A percentile compares a stretch with the other conserved stretches of the same genome.
Conservation (phyloP, 2,888 invertebrate genomes). For the Bugulina stolonifera region DNA sequence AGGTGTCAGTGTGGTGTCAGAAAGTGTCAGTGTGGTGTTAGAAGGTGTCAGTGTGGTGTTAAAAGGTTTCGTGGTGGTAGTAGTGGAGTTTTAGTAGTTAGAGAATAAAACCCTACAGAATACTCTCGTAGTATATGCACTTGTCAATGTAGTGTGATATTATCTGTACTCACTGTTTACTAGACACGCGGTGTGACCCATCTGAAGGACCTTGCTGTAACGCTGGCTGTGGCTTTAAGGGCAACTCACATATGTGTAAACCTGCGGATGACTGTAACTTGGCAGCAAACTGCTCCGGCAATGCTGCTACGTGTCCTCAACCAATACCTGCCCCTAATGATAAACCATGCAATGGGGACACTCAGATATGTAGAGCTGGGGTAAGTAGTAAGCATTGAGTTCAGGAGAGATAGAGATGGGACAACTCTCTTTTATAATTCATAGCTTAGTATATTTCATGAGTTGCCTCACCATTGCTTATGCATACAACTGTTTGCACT, state of each 20-base stretch:
- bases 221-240: slow-evolving; percentile 71
- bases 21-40: no score
- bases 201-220: slow-evolving; percentile 96
- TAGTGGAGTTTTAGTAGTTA: no score
- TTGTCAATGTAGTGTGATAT: no score
- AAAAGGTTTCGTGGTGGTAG: no score
- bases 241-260: slow-evolving; percentile 70
- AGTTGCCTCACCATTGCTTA: background rate
- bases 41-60: no score
- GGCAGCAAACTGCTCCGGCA: slow-evolving; percentile 49
- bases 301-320: slow-evolving; percentile 76
- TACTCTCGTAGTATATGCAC: no score
- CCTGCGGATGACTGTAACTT: slow-evolving; percentile 89
- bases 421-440: slow-evolving; percentile 13
- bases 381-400: slow-evolving; percentile 59
- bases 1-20: no score
- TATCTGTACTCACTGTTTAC: no score
- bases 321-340: slow-evolving; percentile 78
- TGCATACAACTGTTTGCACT: no score
- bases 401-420: background rate
- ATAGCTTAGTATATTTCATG: background rate
- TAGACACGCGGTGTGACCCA: slow-evolving; percentile 61
- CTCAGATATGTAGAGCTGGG: slow-evolving; percentile 91
- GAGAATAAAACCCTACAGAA: no score
- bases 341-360: slow-evolving; percentile 92